Conservation (phyloP, 2,888 invertebrate genomes). For the Pyrgus malvae region DNA sequence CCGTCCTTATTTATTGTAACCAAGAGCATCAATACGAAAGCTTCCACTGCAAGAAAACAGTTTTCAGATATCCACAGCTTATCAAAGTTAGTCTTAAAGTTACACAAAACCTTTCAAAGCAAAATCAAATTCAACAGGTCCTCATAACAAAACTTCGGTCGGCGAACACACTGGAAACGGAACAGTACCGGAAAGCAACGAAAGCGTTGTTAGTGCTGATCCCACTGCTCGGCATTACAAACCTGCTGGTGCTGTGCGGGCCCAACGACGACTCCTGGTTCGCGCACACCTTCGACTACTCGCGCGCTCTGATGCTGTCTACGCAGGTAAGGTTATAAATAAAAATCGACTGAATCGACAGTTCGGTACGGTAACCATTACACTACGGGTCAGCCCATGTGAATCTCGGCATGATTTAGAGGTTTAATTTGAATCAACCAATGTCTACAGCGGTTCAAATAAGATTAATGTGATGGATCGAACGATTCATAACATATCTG, state of each 20-base stretch:
- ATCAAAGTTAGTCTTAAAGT: too few relatives aligned
- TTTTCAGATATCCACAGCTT: too few relatives aligned
- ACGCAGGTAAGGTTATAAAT: slow-evolving; percentile 91
- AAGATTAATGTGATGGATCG: slow-evolving; percentile 12
- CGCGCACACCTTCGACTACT: slow-evolving; percentile 88
- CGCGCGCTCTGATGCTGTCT: slow-evolving; percentile 91
- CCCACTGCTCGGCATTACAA: slow-evolving; percentile 96
- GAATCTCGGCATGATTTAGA: too few relatives aligned
- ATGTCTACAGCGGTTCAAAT: slow-evolving; percentile 4
- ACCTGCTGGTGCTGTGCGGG: slow-evolving; percentile 91
- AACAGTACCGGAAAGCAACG: slow-evolving; percentile 94
- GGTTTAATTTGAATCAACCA: background rate
- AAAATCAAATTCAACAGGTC: slow-evolving; percentile 85
- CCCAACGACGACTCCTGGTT: slow-evolving; percentile 89
- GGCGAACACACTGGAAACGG: slow-evolving; percentile 93
- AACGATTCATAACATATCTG: slow-evolving; percentile 14
- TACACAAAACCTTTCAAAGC: too few relatives aligned
- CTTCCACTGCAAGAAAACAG: too few relatives aligned
- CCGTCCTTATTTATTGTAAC: too few relatives aligned
- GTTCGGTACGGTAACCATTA: slow-evolving; percentile 7
- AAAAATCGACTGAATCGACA: too few relatives aligned
- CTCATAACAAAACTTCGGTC: slow-evolving; percentile 96
- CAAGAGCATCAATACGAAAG: too few relatives aligned
- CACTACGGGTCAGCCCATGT: slow-evolving; percentile 7
- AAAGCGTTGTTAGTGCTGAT: slow-evolving; percentile 95